phyloP scores from a whole-genome alignment of 2,797 vertebrate genomes.

The Iguana delicatissima region DNA sequence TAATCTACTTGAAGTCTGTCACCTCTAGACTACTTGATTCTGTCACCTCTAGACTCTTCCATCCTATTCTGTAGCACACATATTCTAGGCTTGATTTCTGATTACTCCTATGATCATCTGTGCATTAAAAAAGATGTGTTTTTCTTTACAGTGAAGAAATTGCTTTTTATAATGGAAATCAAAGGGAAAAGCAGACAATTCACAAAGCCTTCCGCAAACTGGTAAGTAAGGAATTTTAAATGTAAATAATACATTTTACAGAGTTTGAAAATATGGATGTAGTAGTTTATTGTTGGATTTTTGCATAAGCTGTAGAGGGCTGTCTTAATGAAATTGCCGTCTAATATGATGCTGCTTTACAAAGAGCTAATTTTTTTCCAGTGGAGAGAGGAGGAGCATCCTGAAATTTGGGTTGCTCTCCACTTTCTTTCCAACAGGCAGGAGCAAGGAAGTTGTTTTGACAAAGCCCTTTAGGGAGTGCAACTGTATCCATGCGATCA shows the following conservation, averaged over 20 bases:
- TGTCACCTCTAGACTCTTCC: background rate
- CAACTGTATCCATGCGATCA: too few species aligned
- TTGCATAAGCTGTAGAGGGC: background rate
- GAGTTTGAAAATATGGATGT: background rate
- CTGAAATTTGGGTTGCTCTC: too few species aligned
- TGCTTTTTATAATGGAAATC: slow-evolving; percentile 97
- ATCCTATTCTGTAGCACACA: background rate
- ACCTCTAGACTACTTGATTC: background rate
- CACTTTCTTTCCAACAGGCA: too few species aligned
- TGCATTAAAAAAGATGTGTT: slow-evolving; percentile 45
- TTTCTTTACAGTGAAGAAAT: slow-evolving; percentile 92
- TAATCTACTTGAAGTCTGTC: background rate
- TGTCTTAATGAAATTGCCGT: background rate
- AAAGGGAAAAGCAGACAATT: slow-evolving; percentile 95
- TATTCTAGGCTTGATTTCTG: background rate
- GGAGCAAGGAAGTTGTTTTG: too few species aligned
- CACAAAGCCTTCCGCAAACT: slow-evolving; percentile 91
- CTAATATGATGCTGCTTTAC: background rate
- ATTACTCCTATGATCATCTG: background rate
- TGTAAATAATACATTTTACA: background rate
- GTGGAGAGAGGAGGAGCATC: too few species aligned
- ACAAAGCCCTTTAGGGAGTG: too few species aligned
- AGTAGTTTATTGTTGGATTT: background rate
- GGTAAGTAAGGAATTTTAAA: slow-evolving; percentile 79
- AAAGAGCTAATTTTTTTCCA: background rate